Evolutionary conservation across 1,140 invertebrate species (phyloP), one percentile per base, ranked within the genome.

Genomic region (Zaprionus capensis): DNA sequence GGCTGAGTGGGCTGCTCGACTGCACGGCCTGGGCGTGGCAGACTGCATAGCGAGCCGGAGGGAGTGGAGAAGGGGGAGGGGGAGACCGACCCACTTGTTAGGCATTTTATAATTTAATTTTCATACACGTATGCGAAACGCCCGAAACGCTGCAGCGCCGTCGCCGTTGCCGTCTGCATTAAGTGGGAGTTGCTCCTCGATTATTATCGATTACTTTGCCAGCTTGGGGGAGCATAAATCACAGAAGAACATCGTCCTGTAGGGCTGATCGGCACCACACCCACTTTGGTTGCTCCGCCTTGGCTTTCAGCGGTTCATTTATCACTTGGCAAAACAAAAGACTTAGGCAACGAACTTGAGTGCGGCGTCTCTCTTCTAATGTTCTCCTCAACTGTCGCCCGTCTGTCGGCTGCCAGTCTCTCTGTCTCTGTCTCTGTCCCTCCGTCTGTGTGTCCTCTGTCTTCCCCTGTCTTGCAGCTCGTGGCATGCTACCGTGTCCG

Each of bases 41-140:
- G 55, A 11, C 64, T 34, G 71, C 26, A n/a, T 14, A 26, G 15
- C 2, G 22, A 20, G 26, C 24, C 17, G 55, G 12, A 53, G 11
- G 64, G 15, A 49, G 36, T 20, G 20, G 20, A 20, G 20, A 20
- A 12, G 51, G 44, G 68, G 59, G 71, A 64, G 65, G 66, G 61
- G 66, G 49, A 22, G 41, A 6, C 81, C 84, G 81, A 82, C 81
- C 84, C 75, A 79, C 78, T 90, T 84, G 84, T 88, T 90, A 84
- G 78, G 85, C 71, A 88, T 88, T 88, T 88, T 88, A 88, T 88
- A 88, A 88, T 88, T 88, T 88, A 88, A 88, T 88, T 88, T 90
- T 88, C 84, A 88, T 88, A 79, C 58, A 58, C 46, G 46, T 51
- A 51, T 51, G 46, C 46, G 46, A 51, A 65, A 72, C 61, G 70